phyloP scores from a whole-genome alignment of 2,888 invertebrate genomes.

The Caenorhabditis japonica region DNA sequence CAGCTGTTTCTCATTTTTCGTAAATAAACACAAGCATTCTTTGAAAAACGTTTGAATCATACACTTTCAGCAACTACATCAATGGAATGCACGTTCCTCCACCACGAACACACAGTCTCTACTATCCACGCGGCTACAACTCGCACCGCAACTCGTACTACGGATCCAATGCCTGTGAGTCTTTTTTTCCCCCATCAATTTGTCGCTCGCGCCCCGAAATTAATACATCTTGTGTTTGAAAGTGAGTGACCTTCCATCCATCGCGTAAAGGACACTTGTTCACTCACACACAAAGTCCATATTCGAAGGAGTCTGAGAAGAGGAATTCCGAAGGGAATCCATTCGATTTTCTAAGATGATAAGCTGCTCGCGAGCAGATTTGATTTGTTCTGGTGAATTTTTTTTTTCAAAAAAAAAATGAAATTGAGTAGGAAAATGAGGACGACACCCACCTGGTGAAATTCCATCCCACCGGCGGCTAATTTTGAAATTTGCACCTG shows the following conservation, averaged over 20 bases:
- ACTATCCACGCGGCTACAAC: constrained; percentile 60
- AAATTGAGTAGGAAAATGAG: too few species aligned
- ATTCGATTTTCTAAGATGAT: constrained; percentile 18
- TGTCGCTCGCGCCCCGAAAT: not conserved
- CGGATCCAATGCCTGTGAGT: constrained; percentile 65
- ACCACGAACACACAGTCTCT: constrained; percentile 58
- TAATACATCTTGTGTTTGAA: constrained; percentile 18
- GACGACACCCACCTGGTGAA: too few species aligned
- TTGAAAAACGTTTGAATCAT: not conserved
- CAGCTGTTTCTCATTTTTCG: too few species aligned
- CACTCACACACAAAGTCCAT: constrained; percentile 7
- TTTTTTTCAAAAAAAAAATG: too few species aligned
- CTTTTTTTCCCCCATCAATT: not conserved
- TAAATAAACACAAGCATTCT: too few species aligned
- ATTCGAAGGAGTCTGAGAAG: not conserved
- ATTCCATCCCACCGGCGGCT: too few species aligned
- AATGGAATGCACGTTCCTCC: constrained; percentile 52
- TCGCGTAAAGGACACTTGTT: constrained; percentile 8
- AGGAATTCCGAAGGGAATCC: constrained; percentile 23
- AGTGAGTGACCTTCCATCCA: constrained; percentile 33
- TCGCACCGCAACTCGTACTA: constrained; percentile 52
- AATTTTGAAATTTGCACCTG: not conserved
- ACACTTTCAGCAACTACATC: constrained; percentile 44
- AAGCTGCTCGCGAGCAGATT: constrained; percentile 4
- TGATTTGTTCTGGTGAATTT: not conserved